These are phyloP conservation scores for Oxytorus armatus DNA, from an alignment of 2,888 invertebrate species.

Conservation along the genomic window DNA sequence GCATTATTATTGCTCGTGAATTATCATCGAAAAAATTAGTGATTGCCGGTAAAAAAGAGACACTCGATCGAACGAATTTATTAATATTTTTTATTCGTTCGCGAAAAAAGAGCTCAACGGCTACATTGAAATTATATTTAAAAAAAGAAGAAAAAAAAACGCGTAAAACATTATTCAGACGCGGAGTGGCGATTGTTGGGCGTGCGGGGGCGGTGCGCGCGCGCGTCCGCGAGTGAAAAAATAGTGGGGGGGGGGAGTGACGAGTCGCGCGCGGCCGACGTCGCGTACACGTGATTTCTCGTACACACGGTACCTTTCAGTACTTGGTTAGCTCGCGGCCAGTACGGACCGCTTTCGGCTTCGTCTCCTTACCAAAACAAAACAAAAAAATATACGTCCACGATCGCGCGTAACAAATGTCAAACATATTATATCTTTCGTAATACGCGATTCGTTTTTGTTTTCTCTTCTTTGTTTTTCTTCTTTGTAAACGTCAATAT, in stretches of 20 bases:
- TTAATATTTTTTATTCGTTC: not conserved
- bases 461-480: not conserved
- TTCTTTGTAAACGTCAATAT: slow-evolving; percentile 21
- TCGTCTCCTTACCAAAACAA: not conserved
- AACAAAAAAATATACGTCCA: not conserved
- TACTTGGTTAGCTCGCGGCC: slow-evolving; percentile 57
- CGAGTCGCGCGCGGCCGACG: slow-evolving; percentile 23
- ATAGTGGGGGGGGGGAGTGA: slow-evolving; percentile 59
- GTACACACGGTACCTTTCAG: slow-evolving; percentile 53
- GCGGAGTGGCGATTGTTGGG: slow-evolving; percentile 29
- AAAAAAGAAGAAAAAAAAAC: not conserved
- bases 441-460: not conserved
- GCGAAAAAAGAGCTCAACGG: not conserved
- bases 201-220: slow-evolving; percentile 47
- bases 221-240: slow-evolving; percentile 49
- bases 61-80: not conserved
- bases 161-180: not conserved
- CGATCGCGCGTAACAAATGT: slow-evolving; percentile 20
- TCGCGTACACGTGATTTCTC: slow-evolving; percentile 61
- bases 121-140: not conserved
- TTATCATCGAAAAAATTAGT: slow-evolving; percentile 1
- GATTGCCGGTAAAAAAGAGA: not conserved
- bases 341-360: slow-evolving; percentile 19
- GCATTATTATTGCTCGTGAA: slow-evolving; percentile 5
- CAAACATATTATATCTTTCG: slow-evolving; percentile 5